Conservation (phyloP, 2,113 vertebrate genomes). For the Spilogale gracilis region DNA sequence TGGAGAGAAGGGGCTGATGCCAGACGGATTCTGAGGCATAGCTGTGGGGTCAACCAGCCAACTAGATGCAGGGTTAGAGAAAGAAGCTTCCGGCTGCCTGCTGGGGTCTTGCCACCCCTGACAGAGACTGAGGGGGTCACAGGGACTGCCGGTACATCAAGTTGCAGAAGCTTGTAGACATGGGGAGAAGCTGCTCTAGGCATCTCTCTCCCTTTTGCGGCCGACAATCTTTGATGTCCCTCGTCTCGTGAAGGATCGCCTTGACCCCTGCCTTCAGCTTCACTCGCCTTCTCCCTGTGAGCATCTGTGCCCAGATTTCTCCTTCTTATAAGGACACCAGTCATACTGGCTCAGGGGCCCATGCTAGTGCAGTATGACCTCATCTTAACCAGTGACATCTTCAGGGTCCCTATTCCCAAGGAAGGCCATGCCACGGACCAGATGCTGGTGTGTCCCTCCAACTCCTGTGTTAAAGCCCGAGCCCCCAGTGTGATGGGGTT, state of each 20-base stretch:
- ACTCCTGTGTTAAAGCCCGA: background rate
- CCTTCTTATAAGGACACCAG: background rate
- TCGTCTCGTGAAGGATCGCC: background rate
- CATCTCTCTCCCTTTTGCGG: background rate
- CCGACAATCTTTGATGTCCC: background rate
- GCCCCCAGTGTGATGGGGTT: no score
- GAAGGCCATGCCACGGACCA: background rate
- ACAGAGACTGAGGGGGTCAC: background rate
- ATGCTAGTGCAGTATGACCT: background rate
- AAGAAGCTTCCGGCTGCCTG: background rate
- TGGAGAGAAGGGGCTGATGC: background rate
- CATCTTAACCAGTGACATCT: background rate
- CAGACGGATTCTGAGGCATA: background rate
- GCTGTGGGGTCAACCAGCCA: fast-evolving
- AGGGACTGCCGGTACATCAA: background rate
- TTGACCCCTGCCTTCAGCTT: background rate
- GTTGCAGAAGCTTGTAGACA: no score
- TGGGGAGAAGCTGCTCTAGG: background rate
- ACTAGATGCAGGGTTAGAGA: background rate
- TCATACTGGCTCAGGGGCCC: background rate
- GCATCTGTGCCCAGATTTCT: background rate
- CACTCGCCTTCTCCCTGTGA: background rate
- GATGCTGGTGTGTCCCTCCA: background rate
- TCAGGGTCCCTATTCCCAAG: background rate
- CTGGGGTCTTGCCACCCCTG: background rate